Evolutionary conservation across 2,797 vertebrate species (phyloP), one percentile per base, ranked within the genome.

Genomic region (Urocyon cinereoargenteus): DNA sequence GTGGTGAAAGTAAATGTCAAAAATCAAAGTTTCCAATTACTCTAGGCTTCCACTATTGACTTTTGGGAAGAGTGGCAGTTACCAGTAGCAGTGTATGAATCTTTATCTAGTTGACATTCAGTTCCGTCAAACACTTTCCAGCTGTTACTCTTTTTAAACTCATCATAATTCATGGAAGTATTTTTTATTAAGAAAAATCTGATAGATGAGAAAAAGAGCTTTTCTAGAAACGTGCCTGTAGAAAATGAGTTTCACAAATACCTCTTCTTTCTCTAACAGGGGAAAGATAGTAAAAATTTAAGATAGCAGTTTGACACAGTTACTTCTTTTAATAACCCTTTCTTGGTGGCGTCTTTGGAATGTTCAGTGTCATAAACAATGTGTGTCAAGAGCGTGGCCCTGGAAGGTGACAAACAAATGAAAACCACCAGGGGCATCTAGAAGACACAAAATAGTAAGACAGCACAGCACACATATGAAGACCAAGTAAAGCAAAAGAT

Each of bases 311-410:
- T 89, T 81, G 93, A 83, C 26, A 49, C 3, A 84, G 87, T 81
- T 73, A 31, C 34, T 96, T 97, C 31, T 96, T 87, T 57, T 78
- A 95, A 94, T 95, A 98, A 98, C 93, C 96, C 82, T 93, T 86
- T 90, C 40, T 73, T 49, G 36, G 53, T 66, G 9, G 6, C 62
- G 26, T 24, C 79, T 95, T 83, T 93, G 53, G 55, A 75, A 64
- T 64, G 34, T 40, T 97, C 22, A 36, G 6, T 31, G 61, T 68
- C 49, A 51, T 55, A 81, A 88, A 91, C 55, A 86, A 86, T 12
- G 11, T n/a, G 70, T 31, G 40, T 45, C 6, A 62, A 81, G 85
- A 89, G 19, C 10, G 62, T 0, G 16, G 19, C n/a, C n/a, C 40
- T 4, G 3, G 1, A 95, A 86, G 62, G 31, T 84, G 61, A 75